Percentiles rank a stretch among this genome's conserved stretches.
Conservation (phyloP, 2,113 vertebrate species). For the Anhinga rufa region DNA sequence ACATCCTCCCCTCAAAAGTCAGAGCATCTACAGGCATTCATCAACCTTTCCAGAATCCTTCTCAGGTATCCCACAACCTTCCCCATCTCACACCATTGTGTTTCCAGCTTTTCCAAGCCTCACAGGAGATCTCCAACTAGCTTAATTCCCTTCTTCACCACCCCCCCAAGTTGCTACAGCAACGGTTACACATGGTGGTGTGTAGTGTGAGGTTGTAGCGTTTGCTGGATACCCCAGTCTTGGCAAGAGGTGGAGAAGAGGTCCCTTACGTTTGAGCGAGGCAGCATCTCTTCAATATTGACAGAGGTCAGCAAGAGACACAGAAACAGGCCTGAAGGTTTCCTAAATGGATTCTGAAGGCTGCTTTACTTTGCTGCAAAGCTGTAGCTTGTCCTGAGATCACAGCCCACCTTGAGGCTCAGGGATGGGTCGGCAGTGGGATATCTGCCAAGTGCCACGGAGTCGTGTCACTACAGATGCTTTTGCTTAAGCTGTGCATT, state of each 20-base stretch:
- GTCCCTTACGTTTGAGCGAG: neutral
- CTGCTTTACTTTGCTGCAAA: neutral
- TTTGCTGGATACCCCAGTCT: neutral
- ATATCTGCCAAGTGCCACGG: neutral
- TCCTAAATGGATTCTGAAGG: neutral
- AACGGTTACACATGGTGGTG: accelerated
- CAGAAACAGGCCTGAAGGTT: neutral
- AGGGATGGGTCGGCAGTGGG: neutral
- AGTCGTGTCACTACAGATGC: neutral
- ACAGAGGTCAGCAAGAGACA: neutral
- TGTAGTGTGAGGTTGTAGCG: accelerated
- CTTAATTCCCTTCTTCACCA: neutral
- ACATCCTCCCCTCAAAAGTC: neutral
- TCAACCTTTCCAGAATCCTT: neutral
- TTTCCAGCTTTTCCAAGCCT: neutral
- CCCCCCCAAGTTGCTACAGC: neutral
- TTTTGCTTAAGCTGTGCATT: neutral
- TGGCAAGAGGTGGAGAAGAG: neutral
- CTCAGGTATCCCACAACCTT: neutral
- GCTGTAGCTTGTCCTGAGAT: neutral
- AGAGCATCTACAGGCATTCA: neutral
- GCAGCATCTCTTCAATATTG: neutral
- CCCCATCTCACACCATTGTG: neutral
- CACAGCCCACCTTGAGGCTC: neutral
- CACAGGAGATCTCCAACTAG: neutral